These are phyloP conservation scores for Mormoops blainvillei DNA, from an alignment of 2,113 vertebrate genomes.

Conservation along the genomic window DNA sequence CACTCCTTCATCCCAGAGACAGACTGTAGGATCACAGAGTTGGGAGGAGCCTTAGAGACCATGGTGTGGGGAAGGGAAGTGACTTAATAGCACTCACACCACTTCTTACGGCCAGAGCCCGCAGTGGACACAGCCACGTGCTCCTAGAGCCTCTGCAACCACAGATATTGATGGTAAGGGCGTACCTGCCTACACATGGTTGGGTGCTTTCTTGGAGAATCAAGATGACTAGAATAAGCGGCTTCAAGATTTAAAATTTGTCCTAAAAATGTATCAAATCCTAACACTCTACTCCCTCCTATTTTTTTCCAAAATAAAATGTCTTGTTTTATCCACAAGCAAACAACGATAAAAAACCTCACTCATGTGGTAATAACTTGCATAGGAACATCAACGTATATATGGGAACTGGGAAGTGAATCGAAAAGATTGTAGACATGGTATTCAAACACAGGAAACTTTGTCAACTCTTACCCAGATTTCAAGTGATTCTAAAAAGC, in stretches of 20 bases:
- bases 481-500: not conserved
- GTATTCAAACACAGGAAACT: not conserved
- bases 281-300: not conserved
- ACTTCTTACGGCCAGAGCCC: not conserved
- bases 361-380: not conserved
- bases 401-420: not conserved
- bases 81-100: not conserved
- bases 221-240: not conserved
- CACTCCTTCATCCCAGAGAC: not conserved
- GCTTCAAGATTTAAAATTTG: not conserved
- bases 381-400: not conserved
- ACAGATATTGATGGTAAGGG: not conserved
- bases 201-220: not conserved
- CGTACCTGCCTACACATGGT: rapidly evolving
- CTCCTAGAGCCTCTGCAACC: not conserved
- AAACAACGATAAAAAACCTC: not conserved
- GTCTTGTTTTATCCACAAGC: not conserved
- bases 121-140: not conserved
- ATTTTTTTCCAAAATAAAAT: not conserved
- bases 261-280: not conserved
- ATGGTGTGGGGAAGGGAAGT: not conserved
- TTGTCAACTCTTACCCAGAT: not conserved
- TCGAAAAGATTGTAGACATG: not conserved
- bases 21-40: not conserved
- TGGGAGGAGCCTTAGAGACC: not conserved